These are phyloP conservation scores for Morpho deidamia DNA, from an alignment of 2,888 invertebrate species.

Conservation along the genomic window DNA sequence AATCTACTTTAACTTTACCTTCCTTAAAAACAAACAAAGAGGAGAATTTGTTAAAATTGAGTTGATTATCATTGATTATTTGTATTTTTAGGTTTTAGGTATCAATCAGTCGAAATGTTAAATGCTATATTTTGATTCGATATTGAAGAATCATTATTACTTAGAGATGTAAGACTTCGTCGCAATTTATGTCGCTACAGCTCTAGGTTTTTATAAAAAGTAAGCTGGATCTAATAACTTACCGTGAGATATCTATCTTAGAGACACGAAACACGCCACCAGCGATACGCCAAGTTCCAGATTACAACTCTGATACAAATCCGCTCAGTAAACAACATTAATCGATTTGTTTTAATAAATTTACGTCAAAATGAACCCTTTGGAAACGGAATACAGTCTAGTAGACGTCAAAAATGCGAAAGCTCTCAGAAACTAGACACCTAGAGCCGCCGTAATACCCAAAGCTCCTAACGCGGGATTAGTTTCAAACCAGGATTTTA, in stretches of 20 bases:
- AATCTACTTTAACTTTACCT: too few species aligned
- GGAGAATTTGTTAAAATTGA: too few species aligned
- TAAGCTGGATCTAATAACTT: constrained; percentile 9
- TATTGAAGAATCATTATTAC: too few species aligned
- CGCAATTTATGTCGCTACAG: too few species aligned
- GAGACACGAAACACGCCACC: constrained; percentile 20
- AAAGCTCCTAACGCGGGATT: constrained; percentile 36
- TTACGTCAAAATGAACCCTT: constrained; percentile 30
- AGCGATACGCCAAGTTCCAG: constrained; percentile 33
- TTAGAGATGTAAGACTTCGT: too few species aligned
- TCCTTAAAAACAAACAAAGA: too few species aligned
- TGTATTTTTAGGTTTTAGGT: too few species aligned
- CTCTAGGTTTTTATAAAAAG: neutral
- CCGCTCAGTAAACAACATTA: constrained; percentile 50
- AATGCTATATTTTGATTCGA: too few species aligned
- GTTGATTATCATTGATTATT: too few species aligned
- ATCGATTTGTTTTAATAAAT: constrained; percentile 41
- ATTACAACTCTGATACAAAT: constrained; percentile 57
- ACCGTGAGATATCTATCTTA: constrained; percentile 11
- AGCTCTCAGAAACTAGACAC: constrained; percentile 43
- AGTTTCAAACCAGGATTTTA: constrained; percentile 49
- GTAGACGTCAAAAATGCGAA: constrained; percentile 23
- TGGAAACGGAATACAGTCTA: constrained; percentile 4
- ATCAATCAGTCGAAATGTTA: too few species aligned
- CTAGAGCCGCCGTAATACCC: constrained; percentile 48